Evolutionary conservation across 2,113 vertebrate genomes (phyloP), one percentile per base, ranked within the genome.

Genomic region (Phalacrocorax brasilianus): DNA sequence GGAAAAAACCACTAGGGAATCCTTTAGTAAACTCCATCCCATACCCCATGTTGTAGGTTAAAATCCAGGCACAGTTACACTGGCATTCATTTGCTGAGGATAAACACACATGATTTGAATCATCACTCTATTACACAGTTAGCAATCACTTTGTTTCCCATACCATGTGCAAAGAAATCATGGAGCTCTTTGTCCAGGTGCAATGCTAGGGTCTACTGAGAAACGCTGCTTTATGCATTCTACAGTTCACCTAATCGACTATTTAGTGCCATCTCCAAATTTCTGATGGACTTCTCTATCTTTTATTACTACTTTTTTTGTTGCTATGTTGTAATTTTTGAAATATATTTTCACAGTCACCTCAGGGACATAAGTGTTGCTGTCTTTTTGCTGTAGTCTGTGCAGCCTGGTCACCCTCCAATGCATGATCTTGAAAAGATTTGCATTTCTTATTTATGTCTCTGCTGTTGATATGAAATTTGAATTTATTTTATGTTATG

Each of bases 81-180:
- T 38, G 4, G 17, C 63, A 74, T 59, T 79, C 1, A 14, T 21
- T 84, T 79, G 15, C 28, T 6, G 21, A 65, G 3, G 16, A 40
- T 33, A 79, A 85, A 65, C 2, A 2, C 8, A 72, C 4, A 11
- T 12, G 1, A 82, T 32, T 16, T 66, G 55, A 71, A 55, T 15
- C 35, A 87, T 23, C 12, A 26, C 11, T 6, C 7, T 27, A 38
- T 17, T 82, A 30, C 10, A 33, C 2, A 3, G 9, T 3, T 35
- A 27, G 24, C 12, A 79, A 44, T 44, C 87, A 2, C 28, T 92
- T 66, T 58, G 17, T 42, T 87, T 83, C 28, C 5, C 11, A 26
- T n/a, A 56, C 5, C 5, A 73, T 1, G 3, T 19, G 14, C 0
- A 3, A 70, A 49, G 30, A 58, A 85, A 71, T 22, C 1, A n/a